A percentile compares a stretch with the other conserved stretches of the same genome.
These are phyloP conservation scores for Phaethon lepturus DNA, from an alignment of 2,113 vertebrate species.

Conservation along the genomic window DNA sequence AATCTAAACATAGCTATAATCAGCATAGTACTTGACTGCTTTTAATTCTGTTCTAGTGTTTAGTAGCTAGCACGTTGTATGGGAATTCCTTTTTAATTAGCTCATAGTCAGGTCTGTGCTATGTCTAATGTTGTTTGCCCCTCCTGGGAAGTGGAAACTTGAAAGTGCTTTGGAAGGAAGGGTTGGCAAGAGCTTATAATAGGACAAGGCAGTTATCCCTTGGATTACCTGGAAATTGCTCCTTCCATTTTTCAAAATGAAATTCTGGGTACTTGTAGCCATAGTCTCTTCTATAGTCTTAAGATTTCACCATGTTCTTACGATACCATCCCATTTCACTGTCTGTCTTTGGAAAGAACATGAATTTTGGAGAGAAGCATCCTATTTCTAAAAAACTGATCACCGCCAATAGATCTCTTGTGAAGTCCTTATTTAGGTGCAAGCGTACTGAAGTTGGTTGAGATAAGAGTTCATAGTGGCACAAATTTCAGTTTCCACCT, in stretches of 20 bases:
- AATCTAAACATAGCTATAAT: neutral
- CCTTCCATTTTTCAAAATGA: neutral
- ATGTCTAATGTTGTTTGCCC: neutral
- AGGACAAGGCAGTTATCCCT: neutral
- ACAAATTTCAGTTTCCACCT: neutral
- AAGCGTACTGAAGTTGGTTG: neutral
- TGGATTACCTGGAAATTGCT: neutral
- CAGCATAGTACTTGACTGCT: neutral
- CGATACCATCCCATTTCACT: rapidly evolving
- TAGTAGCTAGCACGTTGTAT: neutral
- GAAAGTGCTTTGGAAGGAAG: neutral
- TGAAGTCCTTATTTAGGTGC: neutral
- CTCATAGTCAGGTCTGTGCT: neutral
- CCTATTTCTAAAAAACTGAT: neutral
- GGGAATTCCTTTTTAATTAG: conserved; percentile 37
- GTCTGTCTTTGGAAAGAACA: neutral
- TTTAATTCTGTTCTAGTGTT: neutral
- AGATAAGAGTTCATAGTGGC: neutral
- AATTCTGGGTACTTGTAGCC: neutral
- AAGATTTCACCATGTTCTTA: neutral
- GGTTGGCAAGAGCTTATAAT: neutral
- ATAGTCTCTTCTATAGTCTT: neutral
- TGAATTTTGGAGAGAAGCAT: neutral
- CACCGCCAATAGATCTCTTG: neutral
- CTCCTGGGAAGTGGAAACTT: neutral